Percentiles rank a stretch among this genome's conserved stretches.
Conservation (phyloP, 2,797 vertebrate species). For the Mionectes olivaceus region DNA sequence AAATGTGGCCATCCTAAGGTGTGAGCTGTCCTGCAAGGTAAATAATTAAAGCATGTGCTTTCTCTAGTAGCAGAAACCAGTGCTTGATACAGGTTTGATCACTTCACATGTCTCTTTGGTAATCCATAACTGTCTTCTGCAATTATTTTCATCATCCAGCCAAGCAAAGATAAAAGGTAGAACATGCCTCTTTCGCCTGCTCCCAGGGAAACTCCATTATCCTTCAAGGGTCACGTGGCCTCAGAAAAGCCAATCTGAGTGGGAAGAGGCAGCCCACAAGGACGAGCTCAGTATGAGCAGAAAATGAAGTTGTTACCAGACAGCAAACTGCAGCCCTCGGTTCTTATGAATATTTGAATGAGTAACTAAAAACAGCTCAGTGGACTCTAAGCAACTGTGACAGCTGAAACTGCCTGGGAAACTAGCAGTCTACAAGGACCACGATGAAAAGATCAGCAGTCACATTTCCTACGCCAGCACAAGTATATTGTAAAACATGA, state of each 20-base stretch:
- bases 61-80: conserved; percentile 64
- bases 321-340: conserved; percentile 80
- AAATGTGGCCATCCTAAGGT: conserved; percentile 78
- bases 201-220: conserved; percentile 81
- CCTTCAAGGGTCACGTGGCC: conserved; percentile 74
- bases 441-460: conserved; percentile 64
- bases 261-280: conserved; percentile 65
- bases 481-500: not conserved
- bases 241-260: conserved; percentile 46
- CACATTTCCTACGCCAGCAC: not conserved
- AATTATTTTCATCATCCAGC: conserved; percentile 81
- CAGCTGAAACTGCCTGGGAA: conserved; percentile 87
- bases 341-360: conserved; percentile 94
- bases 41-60: conserved; percentile 87
- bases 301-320: conserved; percentile 85
- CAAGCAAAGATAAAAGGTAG: conserved; percentile 83
- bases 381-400: conserved; percentile 88
- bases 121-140: conserved; percentile 85
- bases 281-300: conserved; percentile 72
- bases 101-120: conserved; percentile 80
- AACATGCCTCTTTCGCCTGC: conserved; percentile 67
- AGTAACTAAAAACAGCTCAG: conserved; percentile 87
- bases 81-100: conserved; percentile 81
- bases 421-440: conserved; percentile 70
- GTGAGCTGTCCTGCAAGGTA: conserved; percentile 75